A percentile compares a stretch with the other conserved stretches of the same genome.
Conservation (phyloP, 2,888 invertebrate species). For the Pseudoips prasinana region DNA sequence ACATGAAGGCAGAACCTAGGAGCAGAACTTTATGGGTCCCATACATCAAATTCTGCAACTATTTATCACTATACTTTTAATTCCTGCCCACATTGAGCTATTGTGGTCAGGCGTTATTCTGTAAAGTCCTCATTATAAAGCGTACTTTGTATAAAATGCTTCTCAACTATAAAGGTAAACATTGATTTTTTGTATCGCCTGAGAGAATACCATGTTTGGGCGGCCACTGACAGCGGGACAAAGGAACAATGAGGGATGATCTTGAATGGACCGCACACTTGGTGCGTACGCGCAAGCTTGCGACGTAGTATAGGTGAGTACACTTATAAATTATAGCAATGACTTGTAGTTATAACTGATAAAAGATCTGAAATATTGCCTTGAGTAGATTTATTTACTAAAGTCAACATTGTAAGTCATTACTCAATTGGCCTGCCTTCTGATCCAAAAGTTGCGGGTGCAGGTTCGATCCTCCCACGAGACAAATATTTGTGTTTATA, state of each 20-base stretch:
- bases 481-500: too few relatives aligned
- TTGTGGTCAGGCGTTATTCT: constrained; percentile 79
- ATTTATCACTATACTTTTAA: constrained; percentile 71
- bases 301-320: constrained; percentile 17
- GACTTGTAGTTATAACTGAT: constrained; percentile 22
- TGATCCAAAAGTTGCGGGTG: too few relatives aligned
- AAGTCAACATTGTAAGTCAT: too few relatives aligned
- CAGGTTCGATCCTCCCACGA: too few relatives aligned
- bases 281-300: constrained; percentile 46
- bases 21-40: constrained; percentile 39
- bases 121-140: constrained; percentile 77
- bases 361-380: too few relatives aligned
- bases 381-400: too few relatives aligned
- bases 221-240: constrained; percentile 69
- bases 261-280: constrained; percentile 79
- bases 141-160: constrained; percentile 77
- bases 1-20: too few relatives aligned
- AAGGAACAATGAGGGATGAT: constrained; percentile 68
- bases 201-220: constrained; percentile 78
- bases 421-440: too few relatives aligned
- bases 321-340: constrained; percentile 44
- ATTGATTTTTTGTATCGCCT: constrained; percentile 69
- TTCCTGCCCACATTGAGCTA: constrained; percentile 64
- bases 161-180: constrained; percentile 80
- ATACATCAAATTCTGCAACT: constrained; percentile 39